Conservation (phyloP, 1,140 invertebrate genomes). For the Leguminivora glycinivorella region DNA sequence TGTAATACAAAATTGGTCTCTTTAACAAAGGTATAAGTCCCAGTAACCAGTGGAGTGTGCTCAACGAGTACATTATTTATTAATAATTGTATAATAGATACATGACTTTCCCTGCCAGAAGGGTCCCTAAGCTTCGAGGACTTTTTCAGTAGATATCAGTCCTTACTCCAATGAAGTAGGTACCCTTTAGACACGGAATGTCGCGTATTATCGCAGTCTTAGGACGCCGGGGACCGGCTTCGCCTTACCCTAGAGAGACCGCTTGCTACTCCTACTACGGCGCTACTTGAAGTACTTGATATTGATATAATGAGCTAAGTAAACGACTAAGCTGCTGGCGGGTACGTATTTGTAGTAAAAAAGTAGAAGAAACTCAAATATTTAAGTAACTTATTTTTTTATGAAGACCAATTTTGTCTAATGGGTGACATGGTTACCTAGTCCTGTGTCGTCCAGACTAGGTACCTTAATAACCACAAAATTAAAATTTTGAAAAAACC, state of each 20-base stretch:
- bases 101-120: too few relatives aligned
- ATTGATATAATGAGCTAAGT: slow-evolving; percentile 43
- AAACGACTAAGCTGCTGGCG: slow-evolving; percentile 47
- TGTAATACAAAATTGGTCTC: slow-evolving; percentile 23
- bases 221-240: slow-evolving; percentile 54
- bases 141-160: too few relatives aligned
- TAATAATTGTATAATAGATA: slow-evolving; percentile 47
- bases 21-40: slow-evolving; percentile 23
- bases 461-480: too few relatives aligned
- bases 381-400: too few relatives aligned
- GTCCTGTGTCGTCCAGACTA: too few relatives aligned
- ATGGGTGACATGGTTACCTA: too few relatives aligned
- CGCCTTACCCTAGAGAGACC: slow-evolving; percentile 50
- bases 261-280: slow-evolving; percentile 50
- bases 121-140: too few relatives aligned
- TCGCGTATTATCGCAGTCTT: slow-evolving; percentile 70
- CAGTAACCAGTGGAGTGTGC: slow-evolving; percentile 38
- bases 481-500: too few relatives aligned
- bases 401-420: too few relatives aligned
- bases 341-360: slow-evolving; percentile 14
- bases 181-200: too few relatives aligned
- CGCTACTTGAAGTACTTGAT: slow-evolving; percentile 46
- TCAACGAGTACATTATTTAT: slow-evolving; percentile 23
- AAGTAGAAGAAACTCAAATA: slow-evolving; percentile 10
- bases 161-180: too few relatives aligned